Evolutionary conservation across 2,888 invertebrate species (phyloP), one percentile per base, ranked within the genome.

Genomic region (Polymixis lichenea): DNA sequence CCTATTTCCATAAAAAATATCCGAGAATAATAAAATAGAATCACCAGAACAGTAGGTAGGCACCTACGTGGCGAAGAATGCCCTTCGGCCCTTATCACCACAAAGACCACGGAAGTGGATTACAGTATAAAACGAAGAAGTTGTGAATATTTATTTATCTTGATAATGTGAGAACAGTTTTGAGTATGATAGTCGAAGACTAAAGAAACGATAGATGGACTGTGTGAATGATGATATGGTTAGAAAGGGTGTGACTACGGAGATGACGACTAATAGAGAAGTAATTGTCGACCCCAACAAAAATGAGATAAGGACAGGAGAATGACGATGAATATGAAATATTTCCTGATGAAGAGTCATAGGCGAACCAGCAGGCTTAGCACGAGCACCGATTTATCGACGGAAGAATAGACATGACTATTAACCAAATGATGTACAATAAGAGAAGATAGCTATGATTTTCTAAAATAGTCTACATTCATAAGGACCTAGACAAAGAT

Each of bases 211-310:
- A 56, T 17, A 17, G 7, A 56, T 15, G 25, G 7, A 25, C 17
- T 25, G 56, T 25, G 56, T 56, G 15, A 15, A 15, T 7, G 25
- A 56, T 56, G 3, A 56, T 17, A 56, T 56, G 56, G 56, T 0
- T 15, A 25, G 15, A 15, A 15, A 15, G 0, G 15, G 56, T n/a
- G 15, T 15, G 56, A 25, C 25, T 56, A 25, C 25, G 0, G 56
- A 56, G 25, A 56, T 25, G 15, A 56, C 56, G 25, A 15, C 15
- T 25, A 7, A 15, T 15, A 25, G 15, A 56, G 56, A 56, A 56
- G 25, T 15, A 1, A n/a, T n/a, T n/a, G n/a, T 1, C 25, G 25
- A n/a, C 6, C n/a, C 0, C n/a, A n/a, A n/a, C 13, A 13, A 55
- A 13, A 55, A 0, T 55, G 55, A 6, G n/a, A 55, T 6, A 55